Evolutionary conservation across 2,797 vertebrate species (phyloP).

Genomic region (Rhynchonycteris naso): DNA sequence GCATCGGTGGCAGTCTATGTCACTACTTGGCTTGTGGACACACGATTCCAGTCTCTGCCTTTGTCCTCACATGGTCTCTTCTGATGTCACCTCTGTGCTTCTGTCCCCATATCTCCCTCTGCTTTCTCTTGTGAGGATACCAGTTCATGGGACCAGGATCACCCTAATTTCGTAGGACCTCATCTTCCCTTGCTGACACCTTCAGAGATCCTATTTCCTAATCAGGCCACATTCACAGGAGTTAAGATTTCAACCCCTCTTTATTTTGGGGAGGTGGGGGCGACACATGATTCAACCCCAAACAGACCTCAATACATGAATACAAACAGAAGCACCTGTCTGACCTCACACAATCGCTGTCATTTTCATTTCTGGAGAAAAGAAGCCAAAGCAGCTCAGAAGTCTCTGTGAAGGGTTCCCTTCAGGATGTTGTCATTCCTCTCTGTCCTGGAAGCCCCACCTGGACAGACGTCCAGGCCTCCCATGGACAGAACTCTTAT

Average conservation of each 20-base stretch:
- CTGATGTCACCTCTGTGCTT: rapidly evolving
- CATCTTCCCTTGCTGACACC: rapidly evolving
- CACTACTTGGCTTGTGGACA: rapidly evolving
- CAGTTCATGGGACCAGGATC: rapidly evolving
- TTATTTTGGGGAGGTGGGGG: background rate
- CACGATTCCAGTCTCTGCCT: rapidly evolving
- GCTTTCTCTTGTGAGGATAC: background rate
- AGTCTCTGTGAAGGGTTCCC: rapidly evolving
- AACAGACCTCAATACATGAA: background rate
- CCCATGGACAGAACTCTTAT: too few species aligned
- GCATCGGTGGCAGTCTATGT: rapidly evolving
- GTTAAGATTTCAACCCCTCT: too few species aligned
- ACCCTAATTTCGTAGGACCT: rapidly evolving
- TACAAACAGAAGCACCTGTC: too few species aligned
- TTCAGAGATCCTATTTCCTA: background rate
- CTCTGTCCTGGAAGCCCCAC: background rate
- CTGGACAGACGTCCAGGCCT: rapidly evolving
- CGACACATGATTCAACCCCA: background rate
- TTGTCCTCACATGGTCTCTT: rapidly evolving
- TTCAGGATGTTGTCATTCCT: rapidly evolving
- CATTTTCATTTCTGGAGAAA: background rate
- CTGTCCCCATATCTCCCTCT: too few species aligned
- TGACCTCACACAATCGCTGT: background rate
- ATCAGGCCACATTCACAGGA: too few species aligned
- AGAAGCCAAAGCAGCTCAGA: rapidly evolving